Percentiles rank a stretch among this genome's conserved stretches.
phyloP scores from a whole-genome alignment of 2,888 invertebrate species.

The Leucozona laternaria region DNA sequence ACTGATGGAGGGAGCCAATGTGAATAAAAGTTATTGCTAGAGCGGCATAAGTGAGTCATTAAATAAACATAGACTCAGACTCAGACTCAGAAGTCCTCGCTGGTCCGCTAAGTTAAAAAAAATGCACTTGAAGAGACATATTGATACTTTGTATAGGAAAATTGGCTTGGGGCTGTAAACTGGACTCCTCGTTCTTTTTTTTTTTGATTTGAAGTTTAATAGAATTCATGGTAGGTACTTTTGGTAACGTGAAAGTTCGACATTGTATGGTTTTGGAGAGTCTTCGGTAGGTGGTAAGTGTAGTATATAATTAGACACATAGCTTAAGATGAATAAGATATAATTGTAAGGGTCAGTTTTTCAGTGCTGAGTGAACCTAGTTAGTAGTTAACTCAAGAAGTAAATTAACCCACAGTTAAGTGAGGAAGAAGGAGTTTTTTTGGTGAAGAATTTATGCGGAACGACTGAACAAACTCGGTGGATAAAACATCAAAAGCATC shows the following conservation, averaged over 20 bases:
- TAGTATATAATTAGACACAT: no score
- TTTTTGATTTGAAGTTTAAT: background rate
- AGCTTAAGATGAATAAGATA: no score
- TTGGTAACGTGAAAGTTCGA: background rate
- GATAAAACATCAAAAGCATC: no score
- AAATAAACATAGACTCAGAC: slow-evolving; percentile 39
- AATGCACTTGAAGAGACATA: slow-evolving; percentile 7
- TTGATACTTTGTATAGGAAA: slow-evolving; percentile 13
- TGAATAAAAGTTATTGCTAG: slow-evolving; percentile 24
- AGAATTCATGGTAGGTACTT: background rate
- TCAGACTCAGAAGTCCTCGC: background rate
- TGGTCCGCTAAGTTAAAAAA: no score
- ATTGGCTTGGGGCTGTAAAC: background rate
- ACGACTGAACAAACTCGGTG: no score
- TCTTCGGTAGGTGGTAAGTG: background rate
- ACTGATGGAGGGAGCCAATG: slow-evolving; percentile 17
- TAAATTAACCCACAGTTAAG: no score
- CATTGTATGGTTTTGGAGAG: background rate
- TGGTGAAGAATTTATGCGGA: no score
- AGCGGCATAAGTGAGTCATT: slow-evolving; percentile 60
- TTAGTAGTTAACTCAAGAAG: no score
- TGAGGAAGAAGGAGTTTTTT: no score
- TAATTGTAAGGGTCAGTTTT: no score
- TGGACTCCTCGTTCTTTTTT: background rate
- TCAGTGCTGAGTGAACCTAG: no score